Base-by-base conservation (phyloP, 64 coral and sea anemone genomes). In the Montipora foliosa region DNA sequence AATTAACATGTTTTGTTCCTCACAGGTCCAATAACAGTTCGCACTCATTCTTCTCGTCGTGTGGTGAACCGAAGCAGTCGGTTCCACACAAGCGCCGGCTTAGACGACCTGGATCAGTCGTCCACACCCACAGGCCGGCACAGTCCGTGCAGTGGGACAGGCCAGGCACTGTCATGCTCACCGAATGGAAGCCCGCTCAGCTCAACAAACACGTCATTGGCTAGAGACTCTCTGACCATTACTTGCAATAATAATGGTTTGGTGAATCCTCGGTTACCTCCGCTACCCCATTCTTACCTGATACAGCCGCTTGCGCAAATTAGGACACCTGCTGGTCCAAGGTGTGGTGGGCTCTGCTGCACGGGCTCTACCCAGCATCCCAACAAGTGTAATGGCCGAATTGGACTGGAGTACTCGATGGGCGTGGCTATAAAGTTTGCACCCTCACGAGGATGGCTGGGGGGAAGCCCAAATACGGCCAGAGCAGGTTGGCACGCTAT, bases 1-100 rank as follows among this genome's bases (percentile, higher is more conserved):
- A 20, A 5, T 37, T 6, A 49, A 78, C 19, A 7, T 17, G 81
- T 17, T 58, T 20, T 89, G n/a, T 74, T n/a, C 5, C 5, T 75
- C 1, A 22, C 44, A 99, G 97, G 97, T 51, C 75, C 97, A 57
- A 87, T 99, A 29, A 96, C 90, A 72, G 92, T 99, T 76, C 97
- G 97, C 62, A 99, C 97, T 22, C 97, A 99, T 75, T 92, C 88
- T 17, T 96, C 97, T 46, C 86, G 58, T 57, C 95, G 97, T 20
- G 97, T 99, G 1, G 97, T 99, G 12, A 99, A 99, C 74, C 97
- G 97, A 62, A 99, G 95, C 77, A 99, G 97, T 77, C 95, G 97
- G 64, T 99, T 96, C 67, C 97, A 99, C 84, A 99, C 97, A 24
- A 96, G 94, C 61, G 97, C 97, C 58, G 97, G 97, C 59, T 59